Evolutionary conservation across 2,113 vertebrate genomes (phyloP).

Genomic region (Holacanthus passer): DNA sequence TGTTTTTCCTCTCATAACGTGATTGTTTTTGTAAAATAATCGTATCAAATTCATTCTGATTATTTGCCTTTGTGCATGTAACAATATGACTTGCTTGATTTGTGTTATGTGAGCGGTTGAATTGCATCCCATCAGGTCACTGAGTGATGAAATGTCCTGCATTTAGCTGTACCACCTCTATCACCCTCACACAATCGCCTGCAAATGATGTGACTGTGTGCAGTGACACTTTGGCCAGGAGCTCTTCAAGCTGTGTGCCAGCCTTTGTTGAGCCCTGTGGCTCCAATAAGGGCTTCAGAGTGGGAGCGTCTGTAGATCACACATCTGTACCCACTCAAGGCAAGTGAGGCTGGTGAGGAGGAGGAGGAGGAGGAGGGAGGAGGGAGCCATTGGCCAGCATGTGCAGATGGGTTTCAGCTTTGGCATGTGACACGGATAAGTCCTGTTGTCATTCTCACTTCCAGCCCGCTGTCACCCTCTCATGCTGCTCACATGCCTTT

Average conservation of each 20-base stretch:
- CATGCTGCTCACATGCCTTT: constrained; percentile 54
- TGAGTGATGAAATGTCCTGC: background rate
- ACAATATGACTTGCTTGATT: background rate
- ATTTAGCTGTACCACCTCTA: constrained; percentile 11
- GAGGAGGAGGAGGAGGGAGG: background rate
- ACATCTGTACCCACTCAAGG: constrained; percentile 78
- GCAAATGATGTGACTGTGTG: constrained; percentile 43
- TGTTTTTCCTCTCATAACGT: background rate
- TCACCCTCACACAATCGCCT: constrained; percentile 28
- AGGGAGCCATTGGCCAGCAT: constrained; percentile 37
- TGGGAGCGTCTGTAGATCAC: constrained; percentile 65
- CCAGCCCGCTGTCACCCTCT: constrained; percentile 52
- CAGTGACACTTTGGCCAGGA: constrained; percentile 53
- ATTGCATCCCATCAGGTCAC: background rate
- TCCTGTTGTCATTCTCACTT: constrained; percentile 63
- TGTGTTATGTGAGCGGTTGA: background rate
- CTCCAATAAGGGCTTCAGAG: constrained; percentile 63
- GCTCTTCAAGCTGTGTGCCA: constrained; percentile 67
- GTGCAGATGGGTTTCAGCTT: constrained; percentile 62
- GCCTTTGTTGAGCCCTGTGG: constrained; percentile 68
- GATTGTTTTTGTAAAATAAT: background rate
- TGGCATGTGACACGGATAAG: constrained; percentile 61
- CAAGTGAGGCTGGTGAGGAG: constrained; percentile 41
- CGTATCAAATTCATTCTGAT: background rate
- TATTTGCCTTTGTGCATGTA: background rate